Evolutionary conservation across 1,140 invertebrate genomes (phyloP), one percentile per base, ranked within the genome.

Genomic region (Drosophila dunni): DNA sequence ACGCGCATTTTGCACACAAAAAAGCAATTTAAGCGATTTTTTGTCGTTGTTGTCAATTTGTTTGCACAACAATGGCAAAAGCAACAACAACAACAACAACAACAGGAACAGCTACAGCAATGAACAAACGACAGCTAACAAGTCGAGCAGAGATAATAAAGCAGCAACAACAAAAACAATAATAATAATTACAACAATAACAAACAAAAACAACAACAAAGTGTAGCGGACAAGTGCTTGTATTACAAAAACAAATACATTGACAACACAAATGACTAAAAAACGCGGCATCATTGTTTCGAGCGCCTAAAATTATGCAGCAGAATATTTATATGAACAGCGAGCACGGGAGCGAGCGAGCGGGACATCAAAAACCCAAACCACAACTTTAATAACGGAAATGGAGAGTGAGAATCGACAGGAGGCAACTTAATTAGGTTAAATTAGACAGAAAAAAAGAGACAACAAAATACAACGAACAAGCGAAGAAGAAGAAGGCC

Each of bases 111-210:
- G n/a, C n/a, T n/a, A n/a, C 17, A 20, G 17, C 17, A 20, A 2
- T 20, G 17, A 20, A 20, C 1, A 56, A 60, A 56, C 36, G 63
- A 81, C 69, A 67, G 72, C 83, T 48, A 88, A 65, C 65, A 82
- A 88, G 83, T 82, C 75, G 78, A 69, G 71, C 81, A 77, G 79
- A 85, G 75, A 81, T 79, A 76, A 82, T 73, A 76, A 86, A 69
- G 48, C 70, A 78, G 42, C 56, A 75, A 54, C 60, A 79, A 44
- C 57, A 46, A 57, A 33, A 53, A 20, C 17, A 20, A 57, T 34
- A 53, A 56, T 50, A 62, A 48, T 20, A 74, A 45, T 20, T 44
- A 42, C 70, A 53, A 73, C 46, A 68, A 68, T 20, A 50, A 68
- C 67, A 34, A 75, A 46, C 7, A 45, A 44, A 38, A 74, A 40